These are phyloP conservation scores for Bombyx mori DNA, from an alignment of 1,140 invertebrate genomes.

Conservation along the genomic window DNA sequence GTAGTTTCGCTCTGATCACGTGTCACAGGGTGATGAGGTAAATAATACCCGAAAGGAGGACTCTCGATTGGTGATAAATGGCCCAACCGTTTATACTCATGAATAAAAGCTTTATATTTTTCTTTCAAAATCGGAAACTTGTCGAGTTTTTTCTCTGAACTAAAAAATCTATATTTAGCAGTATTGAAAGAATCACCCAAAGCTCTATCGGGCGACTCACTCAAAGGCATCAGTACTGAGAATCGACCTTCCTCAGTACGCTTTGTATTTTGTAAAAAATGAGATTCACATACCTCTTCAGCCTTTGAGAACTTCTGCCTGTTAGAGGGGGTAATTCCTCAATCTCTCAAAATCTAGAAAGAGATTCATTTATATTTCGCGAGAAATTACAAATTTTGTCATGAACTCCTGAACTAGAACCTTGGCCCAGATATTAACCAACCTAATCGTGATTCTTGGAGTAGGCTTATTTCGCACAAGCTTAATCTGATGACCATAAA, in stretches of 20 bases:
- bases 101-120: background rate
- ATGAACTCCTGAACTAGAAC: too few relatives aligned
- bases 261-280: background rate
- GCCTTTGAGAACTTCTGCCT: background rate
- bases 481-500: too few relatives aligned
- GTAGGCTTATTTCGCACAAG: too few relatives aligned
- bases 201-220: too few relatives aligned
- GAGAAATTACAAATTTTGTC: conserved; percentile 1
- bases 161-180: background rate
- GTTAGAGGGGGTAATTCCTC: background rate
- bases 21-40: background rate
- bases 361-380: background rate
- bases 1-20: background rate
- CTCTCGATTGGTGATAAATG: background rate
- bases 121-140: too few relatives aligned
- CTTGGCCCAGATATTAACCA: too few relatives aligned
- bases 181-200: background rate
- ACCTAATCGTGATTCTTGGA: too few relatives aligned
- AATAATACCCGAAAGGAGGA: background rate
- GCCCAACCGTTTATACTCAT: conserved; percentile 1
- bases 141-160: background rate
- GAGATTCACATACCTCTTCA: background rate
- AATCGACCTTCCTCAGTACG: too few relatives aligned
- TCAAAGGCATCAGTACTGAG: too few relatives aligned
- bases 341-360: background rate